Percentiles rank a stretch among this genome's conserved stretches.
Evolutionary conservation across 2,797 vertebrate genomes (phyloP).

Genomic region (Erethizon dorsatum): DNA sequence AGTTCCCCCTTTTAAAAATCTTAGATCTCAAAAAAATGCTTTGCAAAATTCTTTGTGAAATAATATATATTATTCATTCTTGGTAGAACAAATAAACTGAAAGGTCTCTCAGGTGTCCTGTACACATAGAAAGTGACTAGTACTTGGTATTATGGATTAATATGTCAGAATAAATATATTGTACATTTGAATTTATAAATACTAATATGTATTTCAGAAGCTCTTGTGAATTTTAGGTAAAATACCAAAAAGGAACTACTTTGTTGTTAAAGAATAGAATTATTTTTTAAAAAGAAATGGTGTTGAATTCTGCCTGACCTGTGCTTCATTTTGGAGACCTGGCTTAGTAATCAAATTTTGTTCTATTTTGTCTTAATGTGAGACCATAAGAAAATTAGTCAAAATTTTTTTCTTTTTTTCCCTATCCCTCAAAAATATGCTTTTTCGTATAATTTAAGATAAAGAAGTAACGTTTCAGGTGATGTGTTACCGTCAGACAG

Average conservation of each 20-base stretch:
- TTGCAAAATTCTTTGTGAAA: background rate
- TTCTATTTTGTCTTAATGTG: background rate
- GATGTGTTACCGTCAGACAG: background rate
- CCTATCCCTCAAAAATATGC: background rate
- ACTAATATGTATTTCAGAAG: background rate
- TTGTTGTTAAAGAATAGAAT: background rate
- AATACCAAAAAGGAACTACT: background rate
- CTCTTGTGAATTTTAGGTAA: background rate
- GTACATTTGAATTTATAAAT: slow-evolving; percentile 15
- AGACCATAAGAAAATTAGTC: background rate
- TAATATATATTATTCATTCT: slow-evolving; percentile 3
- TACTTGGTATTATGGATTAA: background rate
- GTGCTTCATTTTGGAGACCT: background rate
- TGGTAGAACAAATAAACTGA: slow-evolving; percentile 15
- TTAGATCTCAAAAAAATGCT: background rate
- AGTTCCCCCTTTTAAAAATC: background rate
- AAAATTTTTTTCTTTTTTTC: background rate
- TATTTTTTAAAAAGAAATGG: background rate
- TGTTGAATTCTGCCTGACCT: background rate
- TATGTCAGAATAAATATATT: background rate
- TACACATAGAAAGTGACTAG: background rate
- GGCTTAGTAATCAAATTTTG: background rate
- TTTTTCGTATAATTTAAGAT: background rate
- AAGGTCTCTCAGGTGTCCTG: background rate
- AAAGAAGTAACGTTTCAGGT: slow-evolving; percentile 14